Conservation (phyloP, 2,888 invertebrate genomes). For the Tetragnatha montana region DNA sequence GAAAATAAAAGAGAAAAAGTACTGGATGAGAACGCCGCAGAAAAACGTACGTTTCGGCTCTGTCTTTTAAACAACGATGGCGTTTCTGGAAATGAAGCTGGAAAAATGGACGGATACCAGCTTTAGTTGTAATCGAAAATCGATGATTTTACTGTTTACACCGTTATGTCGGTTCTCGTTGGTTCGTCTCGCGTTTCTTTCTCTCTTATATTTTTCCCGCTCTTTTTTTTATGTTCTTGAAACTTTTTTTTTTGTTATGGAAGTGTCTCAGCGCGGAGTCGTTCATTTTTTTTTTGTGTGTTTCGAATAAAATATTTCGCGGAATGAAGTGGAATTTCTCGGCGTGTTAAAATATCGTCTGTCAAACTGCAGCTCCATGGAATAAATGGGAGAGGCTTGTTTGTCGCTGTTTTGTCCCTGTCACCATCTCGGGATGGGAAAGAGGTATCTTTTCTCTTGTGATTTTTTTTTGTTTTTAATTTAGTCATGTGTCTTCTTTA, state of each 20-base stretch:
- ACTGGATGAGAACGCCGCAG: not conserved
- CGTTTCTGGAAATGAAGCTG: constrained; percentile 36
- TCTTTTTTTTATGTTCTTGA: constrained; percentile 21
- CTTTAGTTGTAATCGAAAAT: constrained; percentile 69
- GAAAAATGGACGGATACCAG: constrained; percentile 28
- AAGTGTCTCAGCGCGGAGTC: constrained; percentile 33
- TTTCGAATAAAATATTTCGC: constrained; percentile 34
- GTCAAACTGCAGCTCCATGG: constrained; percentile 18
- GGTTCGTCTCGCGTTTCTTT: constrained; percentile 15
- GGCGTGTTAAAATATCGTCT: constrained; percentile 35
- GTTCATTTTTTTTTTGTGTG: constrained; percentile 6
- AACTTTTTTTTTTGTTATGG: constrained; percentile 26
- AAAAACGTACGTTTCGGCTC: not conserved
- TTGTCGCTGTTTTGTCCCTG: not conserved
- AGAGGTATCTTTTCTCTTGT: not conserved
- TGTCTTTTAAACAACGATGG: constrained; percentile 48
- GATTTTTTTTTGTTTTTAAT: not conserved
- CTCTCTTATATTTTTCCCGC: constrained; percentile 3
- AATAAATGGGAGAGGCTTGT: constrained; percentile 18
- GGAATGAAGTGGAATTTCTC: constrained; percentile 23
- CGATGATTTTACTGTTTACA: constrained; percentile 66
- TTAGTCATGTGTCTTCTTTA: not conserved
- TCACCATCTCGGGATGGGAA: not conserved
- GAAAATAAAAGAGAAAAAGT: constrained; percentile 28
- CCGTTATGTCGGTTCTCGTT: constrained; percentile 50